phyloP scores from a whole-genome alignment of 1,140 invertebrate genomes.

The Lethocerus indicus region DNA sequence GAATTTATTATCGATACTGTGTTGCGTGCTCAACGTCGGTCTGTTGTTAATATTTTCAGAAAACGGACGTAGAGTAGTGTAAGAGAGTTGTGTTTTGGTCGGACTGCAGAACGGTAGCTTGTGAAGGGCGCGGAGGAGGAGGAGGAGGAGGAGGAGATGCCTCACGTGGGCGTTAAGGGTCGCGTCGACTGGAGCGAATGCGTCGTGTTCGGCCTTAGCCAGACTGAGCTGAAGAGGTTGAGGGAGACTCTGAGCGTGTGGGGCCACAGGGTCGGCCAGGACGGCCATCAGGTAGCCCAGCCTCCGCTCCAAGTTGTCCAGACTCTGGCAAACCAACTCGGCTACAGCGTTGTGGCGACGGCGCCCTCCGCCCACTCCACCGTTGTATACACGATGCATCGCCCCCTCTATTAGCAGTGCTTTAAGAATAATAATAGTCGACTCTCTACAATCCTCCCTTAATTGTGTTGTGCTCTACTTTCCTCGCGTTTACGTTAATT shows the following conservation, averaged over 20 bases:
- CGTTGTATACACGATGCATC: slow-evolving; percentile 16
- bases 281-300: slow-evolving; percentile 17
- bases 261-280: slow-evolving; percentile 18
- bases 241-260: slow-evolving; percentile 6
- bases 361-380: slow-evolving; percentile 11
- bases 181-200: slow-evolving; percentile 17
- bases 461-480: not conserved
- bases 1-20: too few species aligned
- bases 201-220: slow-evolving; percentile 17
- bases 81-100: too few species aligned
- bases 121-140: not conserved
- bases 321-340: slow-evolving; percentile 10
- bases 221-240: slow-evolving; percentile 11
- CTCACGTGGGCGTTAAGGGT: slow-evolving; percentile 19
- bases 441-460: not conserved
- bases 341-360: slow-evolving; percentile 14
- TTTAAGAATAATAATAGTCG: not conserved
- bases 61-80: too few species aligned
- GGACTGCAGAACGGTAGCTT: not conserved
- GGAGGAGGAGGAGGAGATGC: slow-evolving; percentile 15
- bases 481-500: not conserved
- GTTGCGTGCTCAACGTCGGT: too few species aligned
- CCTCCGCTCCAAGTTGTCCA: slow-evolving; percentile 14
- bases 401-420: slow-evolving; percentile 4
- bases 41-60: too few species aligned